Evolutionary conservation across 2,113 vertebrate species (phyloP).

Genomic region (Agapornis roseicollis): DNA sequence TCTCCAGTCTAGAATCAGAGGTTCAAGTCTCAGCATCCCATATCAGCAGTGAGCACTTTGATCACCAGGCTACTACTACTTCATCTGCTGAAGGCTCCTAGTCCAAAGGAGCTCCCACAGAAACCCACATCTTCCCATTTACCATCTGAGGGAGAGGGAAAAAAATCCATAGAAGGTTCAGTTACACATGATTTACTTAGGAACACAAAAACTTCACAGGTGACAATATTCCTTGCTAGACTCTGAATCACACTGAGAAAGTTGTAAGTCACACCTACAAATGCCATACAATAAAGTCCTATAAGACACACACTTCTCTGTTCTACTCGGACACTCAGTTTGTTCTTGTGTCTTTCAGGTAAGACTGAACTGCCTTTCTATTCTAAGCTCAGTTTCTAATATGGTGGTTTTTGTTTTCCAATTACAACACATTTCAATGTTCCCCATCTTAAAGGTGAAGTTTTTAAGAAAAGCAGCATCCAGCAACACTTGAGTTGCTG

Average conservation of each 20-base stretch:
- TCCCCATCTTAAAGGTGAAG: not conserved
- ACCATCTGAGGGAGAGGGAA: not conserved
- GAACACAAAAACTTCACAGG: not conserved
- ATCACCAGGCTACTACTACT: fast-evolving
- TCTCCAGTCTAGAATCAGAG: not conserved
- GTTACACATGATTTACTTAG: not conserved
- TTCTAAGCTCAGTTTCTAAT: too few species aligned
- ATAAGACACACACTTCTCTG: not conserved
- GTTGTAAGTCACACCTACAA: not conserved
- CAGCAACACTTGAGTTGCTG: fast-evolving
- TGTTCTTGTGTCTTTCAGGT: not conserved
- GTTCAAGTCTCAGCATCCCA: not conserved
- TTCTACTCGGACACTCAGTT: not conserved
- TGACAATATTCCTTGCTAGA: not conserved
- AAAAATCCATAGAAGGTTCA: not conserved
- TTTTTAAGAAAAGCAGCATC: not conserved
- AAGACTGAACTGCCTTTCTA: not conserved
- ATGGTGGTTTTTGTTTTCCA: too few species aligned
- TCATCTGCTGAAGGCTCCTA: not conserved
- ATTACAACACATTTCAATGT: not conserved
- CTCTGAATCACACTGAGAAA: not conserved
- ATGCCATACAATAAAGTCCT: not conserved
- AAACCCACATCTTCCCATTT: not conserved
- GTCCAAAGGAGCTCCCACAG: not conserved
- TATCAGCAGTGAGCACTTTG: fast-evolving